Conservation (phyloP, 2,888 invertebrate species). For the Nephrotoma flavescens region DNA sequence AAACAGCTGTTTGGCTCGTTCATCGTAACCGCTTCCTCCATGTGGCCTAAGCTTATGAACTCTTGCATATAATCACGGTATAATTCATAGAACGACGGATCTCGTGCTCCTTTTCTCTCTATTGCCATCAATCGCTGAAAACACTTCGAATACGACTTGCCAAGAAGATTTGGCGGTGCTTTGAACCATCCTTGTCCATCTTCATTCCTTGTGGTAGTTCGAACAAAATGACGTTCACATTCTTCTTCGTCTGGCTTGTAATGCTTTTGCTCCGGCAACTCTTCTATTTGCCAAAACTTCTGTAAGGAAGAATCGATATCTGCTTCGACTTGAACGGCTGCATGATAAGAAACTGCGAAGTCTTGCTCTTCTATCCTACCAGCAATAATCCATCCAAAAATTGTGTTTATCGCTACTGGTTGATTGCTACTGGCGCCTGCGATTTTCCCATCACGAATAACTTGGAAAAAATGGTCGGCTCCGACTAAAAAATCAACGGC, state of each 20-base stretch:
- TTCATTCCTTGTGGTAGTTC: neutral
- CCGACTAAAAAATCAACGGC: neutral
- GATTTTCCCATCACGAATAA: neutral
- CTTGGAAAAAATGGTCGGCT: neutral
- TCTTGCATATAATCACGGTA: neutral
- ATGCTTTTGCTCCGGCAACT: neutral
- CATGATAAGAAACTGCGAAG: no score
- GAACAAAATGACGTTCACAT: neutral
- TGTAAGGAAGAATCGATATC: neutral
- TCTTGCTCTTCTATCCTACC: neutral
- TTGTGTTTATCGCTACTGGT: neutral
- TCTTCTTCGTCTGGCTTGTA: neutral
- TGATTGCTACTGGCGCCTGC: neutral
- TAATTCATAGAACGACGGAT: neutral
- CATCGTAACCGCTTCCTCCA: neutral
- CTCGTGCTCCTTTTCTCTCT: neutral
- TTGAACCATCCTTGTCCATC: neutral
- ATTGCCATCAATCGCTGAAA: neutral
- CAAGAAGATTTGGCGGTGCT: neutral
- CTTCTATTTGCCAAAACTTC: neutral
- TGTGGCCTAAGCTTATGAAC: neutral
- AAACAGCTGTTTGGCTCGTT: neutral
- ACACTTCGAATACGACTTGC: neutral
- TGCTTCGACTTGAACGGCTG: neutral
- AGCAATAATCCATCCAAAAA: neutral